These are phyloP conservation scores for Andrena cerasifolii DNA, from an alignment of 1,140 invertebrate species.

Conservation along the genomic window DNA sequence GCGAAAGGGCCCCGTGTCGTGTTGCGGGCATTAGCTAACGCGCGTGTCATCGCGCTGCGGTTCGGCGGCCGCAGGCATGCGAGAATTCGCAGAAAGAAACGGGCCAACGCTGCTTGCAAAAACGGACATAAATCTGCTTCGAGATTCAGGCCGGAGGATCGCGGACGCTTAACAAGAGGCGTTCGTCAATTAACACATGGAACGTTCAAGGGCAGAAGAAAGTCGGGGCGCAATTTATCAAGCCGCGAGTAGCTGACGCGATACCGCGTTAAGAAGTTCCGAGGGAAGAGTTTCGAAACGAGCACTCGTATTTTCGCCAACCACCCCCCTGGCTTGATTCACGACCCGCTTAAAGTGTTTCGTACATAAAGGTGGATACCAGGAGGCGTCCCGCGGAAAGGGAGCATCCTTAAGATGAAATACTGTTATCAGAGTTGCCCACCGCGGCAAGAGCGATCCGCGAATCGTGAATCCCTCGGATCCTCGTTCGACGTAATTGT, in stretches of 20 bases:
- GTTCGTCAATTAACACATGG: conserved; percentile 1
- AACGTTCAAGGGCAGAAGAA: neutral
- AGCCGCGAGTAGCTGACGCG: conserved; percentile 30
- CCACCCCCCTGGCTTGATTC: too few species aligned
- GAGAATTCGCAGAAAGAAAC: conserved; percentile 39
- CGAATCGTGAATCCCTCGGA: neutral
- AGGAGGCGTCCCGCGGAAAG: conserved; percentile 8
- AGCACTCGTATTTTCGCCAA: conserved; percentile 41
- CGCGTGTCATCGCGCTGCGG: conserved; percentile 65
- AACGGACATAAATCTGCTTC: neutral
- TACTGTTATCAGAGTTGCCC: conserved; percentile 24
- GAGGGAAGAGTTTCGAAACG: conserved; percentile 23
- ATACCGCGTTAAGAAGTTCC: conserved; percentile 16
- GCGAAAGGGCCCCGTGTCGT: conserved; percentile 52
- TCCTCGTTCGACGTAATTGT: conserved; percentile 17
- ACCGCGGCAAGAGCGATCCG: neutral
- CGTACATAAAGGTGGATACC: conserved; percentile 40
- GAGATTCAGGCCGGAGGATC: neutral
- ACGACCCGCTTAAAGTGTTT: conserved; percentile 39
- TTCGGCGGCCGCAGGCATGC: conserved; percentile 29
- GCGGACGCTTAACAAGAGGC: neutral
- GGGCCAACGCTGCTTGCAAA: neutral
- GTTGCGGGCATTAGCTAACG: conserved; percentile 68
- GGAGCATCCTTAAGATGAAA: conserved; percentile 27
- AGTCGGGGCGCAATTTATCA: conserved; percentile 27